These are phyloP conservation scores for Astreopora myriophthalma DNA, from an alignment of 64 coral and sea anemone genomes.

Conservation along the genomic window DNA sequence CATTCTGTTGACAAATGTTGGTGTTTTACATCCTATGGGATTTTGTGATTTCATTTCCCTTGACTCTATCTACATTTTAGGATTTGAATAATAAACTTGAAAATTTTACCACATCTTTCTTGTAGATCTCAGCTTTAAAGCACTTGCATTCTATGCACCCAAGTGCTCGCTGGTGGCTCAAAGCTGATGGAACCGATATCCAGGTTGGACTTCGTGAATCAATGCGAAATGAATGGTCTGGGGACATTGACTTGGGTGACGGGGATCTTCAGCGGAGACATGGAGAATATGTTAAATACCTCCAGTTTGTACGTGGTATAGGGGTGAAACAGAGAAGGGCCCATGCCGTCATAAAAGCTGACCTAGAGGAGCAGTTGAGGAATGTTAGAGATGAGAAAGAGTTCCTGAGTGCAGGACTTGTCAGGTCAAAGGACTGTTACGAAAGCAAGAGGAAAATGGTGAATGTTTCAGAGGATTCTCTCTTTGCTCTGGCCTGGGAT, in stretches of 20 bases:
- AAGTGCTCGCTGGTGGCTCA: conserved; percentile 13
- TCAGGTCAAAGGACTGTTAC: neutral
- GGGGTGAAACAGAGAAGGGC: conserved; percentile 5
- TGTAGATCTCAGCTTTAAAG: conserved; percentile 35
- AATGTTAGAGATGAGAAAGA: neutral
- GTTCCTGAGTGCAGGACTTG: conserved; percentile 10
- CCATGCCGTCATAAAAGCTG: neutral
- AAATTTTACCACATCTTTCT: neutral
- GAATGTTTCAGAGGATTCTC: conserved; percentile 54
- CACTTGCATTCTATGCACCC: neutral
- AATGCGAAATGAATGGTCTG: conserved; percentile 8
- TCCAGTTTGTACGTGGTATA: neutral
- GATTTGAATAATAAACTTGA: neutral
- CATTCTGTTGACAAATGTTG: too few relatives aligned
- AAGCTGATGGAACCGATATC: conserved; percentile 22
- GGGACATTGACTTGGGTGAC: conserved; percentile 13
- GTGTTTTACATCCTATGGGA: too few relatives aligned
- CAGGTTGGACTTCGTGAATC: neutral
- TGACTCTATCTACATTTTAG: neutral
- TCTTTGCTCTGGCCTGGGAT: conserved; percentile 79
- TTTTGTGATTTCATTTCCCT: neutral
- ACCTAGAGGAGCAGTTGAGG: neutral
- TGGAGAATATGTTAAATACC: conserved; percentile 9
- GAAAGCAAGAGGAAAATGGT: conserved; percentile 13
- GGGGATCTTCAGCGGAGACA: neutral